These are phyloP conservation scores for Rhyacichthys aspro DNA, from an alignment of 2,797 vertebrate genomes.

Conservation along the genomic window DNA sequence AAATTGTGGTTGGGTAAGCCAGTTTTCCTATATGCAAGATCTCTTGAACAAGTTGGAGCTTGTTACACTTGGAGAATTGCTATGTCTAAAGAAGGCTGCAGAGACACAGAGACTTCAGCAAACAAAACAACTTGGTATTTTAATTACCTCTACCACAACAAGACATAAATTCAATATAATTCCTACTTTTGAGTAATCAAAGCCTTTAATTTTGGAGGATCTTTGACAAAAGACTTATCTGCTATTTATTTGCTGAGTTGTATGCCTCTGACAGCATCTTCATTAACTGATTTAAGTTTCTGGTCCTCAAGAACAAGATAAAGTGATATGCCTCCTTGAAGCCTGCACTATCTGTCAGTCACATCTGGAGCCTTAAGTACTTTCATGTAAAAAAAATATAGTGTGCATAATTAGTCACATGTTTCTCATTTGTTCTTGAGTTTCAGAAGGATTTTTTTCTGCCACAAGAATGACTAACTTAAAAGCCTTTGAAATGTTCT, in stretches of 20 bases:
- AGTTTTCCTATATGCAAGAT: constrained; percentile 16
- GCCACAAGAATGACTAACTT: constrained; percentile 23
- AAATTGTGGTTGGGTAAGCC: constrained; percentile 26
- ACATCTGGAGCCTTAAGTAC: neutral
- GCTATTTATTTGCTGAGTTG: constrained; percentile 23
- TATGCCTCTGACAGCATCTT: constrained; percentile 36
- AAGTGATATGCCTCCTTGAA: neutral
- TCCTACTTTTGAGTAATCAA: neutral
- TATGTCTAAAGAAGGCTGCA: constrained; percentile 28
- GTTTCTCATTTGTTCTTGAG: constrained; percentile 30
- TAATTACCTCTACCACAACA: neutral
- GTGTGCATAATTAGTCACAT: neutral
- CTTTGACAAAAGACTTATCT: neutral
- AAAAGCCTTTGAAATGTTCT: constrained; percentile 17
- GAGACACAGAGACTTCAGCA: constrained; percentile 22
- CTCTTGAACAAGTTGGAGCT: constrained; percentile 4
- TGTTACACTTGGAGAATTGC: constrained; percentile 5
- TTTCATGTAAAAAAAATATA: neutral
- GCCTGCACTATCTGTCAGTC: neutral
- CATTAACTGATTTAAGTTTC: constrained; percentile 30
- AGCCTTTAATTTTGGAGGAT: neutral
- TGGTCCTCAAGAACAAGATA: constrained; percentile 47
- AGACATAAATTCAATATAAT: too few species aligned
- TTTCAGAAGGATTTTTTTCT: constrained; percentile 45
- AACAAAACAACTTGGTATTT: constrained; percentile 15